These are phyloP conservation scores for Osedax frankpressi DNA, from an alignment of 2,888 invertebrate genomes.

Conservation along the genomic window DNA sequence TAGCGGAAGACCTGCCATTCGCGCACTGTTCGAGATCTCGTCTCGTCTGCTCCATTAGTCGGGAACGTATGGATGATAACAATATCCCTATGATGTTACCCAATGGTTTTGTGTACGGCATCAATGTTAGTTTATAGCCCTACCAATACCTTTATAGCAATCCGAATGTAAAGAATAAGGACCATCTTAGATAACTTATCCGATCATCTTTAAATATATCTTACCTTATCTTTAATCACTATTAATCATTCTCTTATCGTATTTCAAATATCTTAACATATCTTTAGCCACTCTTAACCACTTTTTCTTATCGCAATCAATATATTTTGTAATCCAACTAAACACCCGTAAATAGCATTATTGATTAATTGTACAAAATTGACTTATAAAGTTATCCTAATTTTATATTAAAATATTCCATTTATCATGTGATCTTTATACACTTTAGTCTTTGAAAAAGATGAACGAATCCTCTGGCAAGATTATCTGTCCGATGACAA, in stretches of 20 bases:
- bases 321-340: too few species aligned
- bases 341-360: too few species aligned
- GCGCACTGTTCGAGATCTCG: slow-evolving; percentile 93
- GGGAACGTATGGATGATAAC: slow-evolving; percentile 83
- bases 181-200: too few species aligned
- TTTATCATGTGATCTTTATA: neutral
- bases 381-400: too few species aligned
- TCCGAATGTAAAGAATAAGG: too few species aligned
- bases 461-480: slow-evolving; percentile 82
- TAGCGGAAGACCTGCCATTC: slow-evolving; percentile 70
- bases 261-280: neutral
- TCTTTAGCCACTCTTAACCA: neutral
- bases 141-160: too few species aligned
- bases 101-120: slow-evolving; percentile 79
- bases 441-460: slow-evolving; percentile 65
- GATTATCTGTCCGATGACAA: slow-evolving; percentile 83
- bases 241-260: too few species aligned
- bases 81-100: slow-evolving; percentile 97
- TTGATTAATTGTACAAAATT: too few species aligned
- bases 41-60: slow-evolving; percentile 77
- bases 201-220: too few species aligned
- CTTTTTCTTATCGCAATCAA: neutral
- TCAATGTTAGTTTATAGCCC: slow-evolving; percentile 41
- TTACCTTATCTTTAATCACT: too few species aligned
- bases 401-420: neutral